Percentiles rank a stretch among this genome's conserved stretches.
Conservation (phyloP, 2,888 invertebrate species). For the Drosophila bunnanda region DNA sequence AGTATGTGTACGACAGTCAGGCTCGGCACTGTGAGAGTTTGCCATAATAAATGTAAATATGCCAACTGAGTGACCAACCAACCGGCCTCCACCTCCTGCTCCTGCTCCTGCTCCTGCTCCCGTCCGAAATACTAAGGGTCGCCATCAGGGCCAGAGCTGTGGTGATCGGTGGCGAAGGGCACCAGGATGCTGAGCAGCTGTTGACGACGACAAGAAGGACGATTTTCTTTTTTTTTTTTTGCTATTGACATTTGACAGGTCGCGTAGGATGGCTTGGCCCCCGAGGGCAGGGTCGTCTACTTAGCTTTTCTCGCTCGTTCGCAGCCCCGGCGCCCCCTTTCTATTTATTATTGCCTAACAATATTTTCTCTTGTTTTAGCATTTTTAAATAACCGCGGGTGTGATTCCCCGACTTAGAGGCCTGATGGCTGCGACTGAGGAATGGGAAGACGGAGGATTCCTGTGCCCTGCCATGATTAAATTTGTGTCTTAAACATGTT, state of each 20-base stretch:
- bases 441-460: slow-evolving; percentile 5
- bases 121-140: slow-evolving; percentile 2
- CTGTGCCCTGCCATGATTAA: slow-evolving; percentile 59
- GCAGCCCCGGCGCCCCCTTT: slow-evolving; percentile 17
- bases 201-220: slow-evolving; percentile 57
- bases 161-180: slow-evolving; percentile 52
- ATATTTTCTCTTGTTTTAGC: slow-evolving; percentile 71
- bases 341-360: slow-evolving; percentile 61
- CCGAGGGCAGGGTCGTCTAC: slow-evolving; percentile 32
- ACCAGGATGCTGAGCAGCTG: slow-evolving; percentile 58
- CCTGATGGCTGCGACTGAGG: slow-evolving; percentile 23
- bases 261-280: slow-evolving; percentile 54
- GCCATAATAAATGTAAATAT: slow-evolving; percentile 63
- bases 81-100: background rate
- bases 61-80: slow-evolving; percentile 51
- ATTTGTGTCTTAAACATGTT: slow-evolving; percentile 69
- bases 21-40: slow-evolving; percentile 12
- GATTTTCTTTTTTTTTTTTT: slow-evolving; percentile 46
- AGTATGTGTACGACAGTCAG: slow-evolving; percentile 31
- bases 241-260: slow-evolving; percentile 82
- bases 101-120: background rate
- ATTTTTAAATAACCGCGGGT: slow-evolving; percentile 82
- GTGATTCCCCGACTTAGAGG: slow-evolving; percentile 58
- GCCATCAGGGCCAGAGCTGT: slow-evolving; percentile 45
- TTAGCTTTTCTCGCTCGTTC: slow-evolving; percentile 27